These are phyloP conservation scores for Creontiades dilutus DNA, from an alignment of 2,888 invertebrate species.

Conservation along the genomic window DNA sequence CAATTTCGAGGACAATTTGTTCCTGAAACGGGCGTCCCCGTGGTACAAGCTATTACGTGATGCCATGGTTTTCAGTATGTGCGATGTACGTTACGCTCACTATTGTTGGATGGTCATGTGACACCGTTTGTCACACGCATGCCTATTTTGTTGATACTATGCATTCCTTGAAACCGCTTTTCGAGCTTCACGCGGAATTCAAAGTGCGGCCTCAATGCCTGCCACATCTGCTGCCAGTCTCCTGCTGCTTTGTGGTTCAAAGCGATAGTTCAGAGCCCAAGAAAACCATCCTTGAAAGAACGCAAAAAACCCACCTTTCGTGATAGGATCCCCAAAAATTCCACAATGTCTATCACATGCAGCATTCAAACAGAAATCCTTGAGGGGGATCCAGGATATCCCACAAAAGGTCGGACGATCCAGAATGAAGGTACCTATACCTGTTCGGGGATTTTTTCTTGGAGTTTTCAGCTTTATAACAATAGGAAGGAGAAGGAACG, in stretches of 20 bases:
- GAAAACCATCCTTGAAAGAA: background rate
- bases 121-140: no score
- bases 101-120: no score
- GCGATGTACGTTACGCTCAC: no score
- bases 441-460: background rate
- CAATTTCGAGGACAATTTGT: no score
- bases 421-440: constrained; percentile 12
- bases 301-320: background rate
- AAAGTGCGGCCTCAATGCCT: background rate
- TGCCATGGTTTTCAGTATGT: no score
- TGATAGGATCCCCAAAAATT: background rate
- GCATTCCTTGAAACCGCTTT: no score
- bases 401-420: background rate
- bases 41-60: no score
- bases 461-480: background rate
- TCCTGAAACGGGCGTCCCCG: no score
- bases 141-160: no score
- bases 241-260: background rate
- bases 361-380: background rate
- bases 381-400: background rate
- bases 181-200: no score
- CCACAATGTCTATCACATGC: background rate
- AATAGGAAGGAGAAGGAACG: background rate
- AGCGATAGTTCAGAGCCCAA: background rate
- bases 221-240: background rate